Evolutionary conservation across 2,113 vertebrate genomes (phyloP).

Genomic region (Macaca mulatta): DNA sequence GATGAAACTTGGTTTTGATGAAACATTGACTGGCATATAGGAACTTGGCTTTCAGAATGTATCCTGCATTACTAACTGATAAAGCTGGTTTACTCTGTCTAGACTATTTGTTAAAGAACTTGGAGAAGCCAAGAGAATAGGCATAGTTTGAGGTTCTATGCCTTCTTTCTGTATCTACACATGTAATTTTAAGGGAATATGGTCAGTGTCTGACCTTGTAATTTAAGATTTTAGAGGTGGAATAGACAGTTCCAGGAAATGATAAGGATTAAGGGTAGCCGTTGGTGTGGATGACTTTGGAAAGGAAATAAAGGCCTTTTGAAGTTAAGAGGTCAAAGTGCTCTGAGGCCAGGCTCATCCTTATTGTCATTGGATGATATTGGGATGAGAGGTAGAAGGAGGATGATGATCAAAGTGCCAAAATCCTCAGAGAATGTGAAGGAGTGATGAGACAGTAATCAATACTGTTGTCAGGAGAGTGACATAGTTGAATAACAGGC

Average conservation of each 20-base stretch:
- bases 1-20: conserved; percentile 20
- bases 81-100: not conserved
- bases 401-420: not conserved
- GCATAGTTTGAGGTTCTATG: not conserved
- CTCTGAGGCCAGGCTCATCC: not conserved
- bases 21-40: not conserved
- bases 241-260: not conserved
- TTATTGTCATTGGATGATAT: not conserved
- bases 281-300: not conserved
- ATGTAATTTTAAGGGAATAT: not conserved
- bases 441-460: not conserved
- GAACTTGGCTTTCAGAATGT: not conserved
- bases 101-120: not conserved
- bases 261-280: not conserved
- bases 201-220: not conserved
- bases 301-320: not conserved
- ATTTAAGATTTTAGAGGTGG: not conserved
- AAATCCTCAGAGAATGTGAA: not conserved
- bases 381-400: not conserved
- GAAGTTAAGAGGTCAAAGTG: not conserved
- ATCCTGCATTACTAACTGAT: not conserved
- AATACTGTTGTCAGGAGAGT: not conserved
- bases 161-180: not conserved
- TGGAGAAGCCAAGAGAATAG: not conserved
- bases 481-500: not conserved